Percentiles rank a stretch among this genome's conserved stretches.
These are phyloP conservation scores for Cecidostiba fungosa DNA, from an alignment of 2,888 invertebrate genomes.

Conservation along the genomic window DNA sequence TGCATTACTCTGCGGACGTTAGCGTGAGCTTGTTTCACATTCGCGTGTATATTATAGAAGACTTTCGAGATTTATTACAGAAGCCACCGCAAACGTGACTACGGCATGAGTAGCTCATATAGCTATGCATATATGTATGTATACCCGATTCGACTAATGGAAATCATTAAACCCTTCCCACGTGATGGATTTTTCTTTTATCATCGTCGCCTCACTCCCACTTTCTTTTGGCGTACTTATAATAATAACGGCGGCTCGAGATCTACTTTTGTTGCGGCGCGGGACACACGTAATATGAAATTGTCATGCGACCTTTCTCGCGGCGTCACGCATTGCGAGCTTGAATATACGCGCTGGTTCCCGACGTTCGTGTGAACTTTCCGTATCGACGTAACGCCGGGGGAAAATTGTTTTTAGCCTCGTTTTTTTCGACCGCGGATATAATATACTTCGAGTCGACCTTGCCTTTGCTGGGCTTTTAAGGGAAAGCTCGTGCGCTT, in stretches of 20 bases:
- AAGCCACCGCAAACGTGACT: background rate
- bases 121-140: background rate
- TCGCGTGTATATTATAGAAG: background rate
- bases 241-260: background rate
- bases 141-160: background rate
- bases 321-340: conserved; percentile 37
- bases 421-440: conserved; percentile 33
- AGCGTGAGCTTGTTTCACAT: too few species aligned
- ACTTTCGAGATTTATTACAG: background rate
- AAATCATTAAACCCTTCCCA: background rate
- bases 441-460: background rate
- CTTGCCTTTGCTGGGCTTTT: background rate
- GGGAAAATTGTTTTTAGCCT: conserved; percentile 61
- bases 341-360: background rate
- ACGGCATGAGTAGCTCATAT: too few species aligned
- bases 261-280: background rate
- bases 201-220: background rate
- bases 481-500: background rate
- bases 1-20: too few species aligned
- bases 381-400: conserved; percentile 61
- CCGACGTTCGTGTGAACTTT: conserved; percentile 40
- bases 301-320: conserved; percentile 52
- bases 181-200: background rate
- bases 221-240: background rate
- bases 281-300: conserved; percentile 23